These are phyloP conservation scores for Scleropages formosus DNA, from an alignment of 2,797 vertebrate genomes.

Conservation along the genomic window DNA sequence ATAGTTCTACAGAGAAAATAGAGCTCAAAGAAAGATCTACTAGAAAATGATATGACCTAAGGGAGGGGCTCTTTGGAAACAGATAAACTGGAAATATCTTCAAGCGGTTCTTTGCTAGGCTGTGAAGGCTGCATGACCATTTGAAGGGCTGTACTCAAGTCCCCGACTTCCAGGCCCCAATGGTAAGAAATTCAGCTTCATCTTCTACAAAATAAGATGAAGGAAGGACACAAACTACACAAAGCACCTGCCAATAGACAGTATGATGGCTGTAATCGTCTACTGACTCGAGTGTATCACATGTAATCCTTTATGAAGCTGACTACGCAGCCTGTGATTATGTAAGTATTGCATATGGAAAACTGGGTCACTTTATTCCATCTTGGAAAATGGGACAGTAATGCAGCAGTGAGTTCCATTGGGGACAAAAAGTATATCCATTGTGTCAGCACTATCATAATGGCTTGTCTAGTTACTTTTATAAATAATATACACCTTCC, in stretches of 20 bases:
- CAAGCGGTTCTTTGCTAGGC: conserved; percentile 46
- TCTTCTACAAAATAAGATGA: conserved; percentile 48
- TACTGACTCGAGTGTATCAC: conserved; percentile 51
- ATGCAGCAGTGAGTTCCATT: conserved; percentile 52
- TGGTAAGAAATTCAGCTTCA: conserved; percentile 44
- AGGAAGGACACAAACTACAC: conserved; percentile 50
- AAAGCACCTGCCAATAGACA: conserved; percentile 50
- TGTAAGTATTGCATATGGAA: conserved; percentile 47
- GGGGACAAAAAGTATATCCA: conserved; percentile 36
- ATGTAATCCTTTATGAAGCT: conserved; percentile 59
- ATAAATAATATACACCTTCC: conserved; percentile 24
- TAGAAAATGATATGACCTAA: too few relatives aligned
- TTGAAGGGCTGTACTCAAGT: conserved; percentile 28
- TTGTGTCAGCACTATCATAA: conserved; percentile 25
- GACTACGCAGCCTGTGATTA: conserved; percentile 48
- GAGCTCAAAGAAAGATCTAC: too few relatives aligned
- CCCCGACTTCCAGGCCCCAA: conserved; percentile 7
- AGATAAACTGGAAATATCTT: conserved; percentile 34
- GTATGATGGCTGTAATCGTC: conserved; percentile 48
- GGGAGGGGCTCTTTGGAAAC: too few relatives aligned
- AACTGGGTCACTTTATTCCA: conserved; percentile 59
- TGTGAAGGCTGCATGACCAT: background rate
- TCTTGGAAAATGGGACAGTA: conserved; percentile 51
- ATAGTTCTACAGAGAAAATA: too few relatives aligned
- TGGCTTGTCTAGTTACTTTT: background rate